phyloP scores from a whole-genome alignment of 2,888 invertebrate species.

The Thecophora atra region DNA sequence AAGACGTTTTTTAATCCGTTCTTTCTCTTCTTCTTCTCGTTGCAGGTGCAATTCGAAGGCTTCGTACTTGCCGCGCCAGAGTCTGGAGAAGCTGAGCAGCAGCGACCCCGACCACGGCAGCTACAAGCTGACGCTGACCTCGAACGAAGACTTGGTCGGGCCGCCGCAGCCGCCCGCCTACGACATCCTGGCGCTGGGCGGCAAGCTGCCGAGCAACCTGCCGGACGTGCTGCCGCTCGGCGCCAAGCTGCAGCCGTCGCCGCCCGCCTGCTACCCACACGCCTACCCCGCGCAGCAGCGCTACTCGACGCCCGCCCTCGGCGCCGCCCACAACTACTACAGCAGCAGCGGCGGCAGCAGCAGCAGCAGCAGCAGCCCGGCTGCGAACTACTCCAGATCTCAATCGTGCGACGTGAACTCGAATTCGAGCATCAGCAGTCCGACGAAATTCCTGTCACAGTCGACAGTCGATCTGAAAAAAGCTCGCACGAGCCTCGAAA shows the following conservation, averaged over 20 bases:
- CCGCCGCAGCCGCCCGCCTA: constrained; percentile 54
- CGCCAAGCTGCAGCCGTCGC: constrained; percentile 65
- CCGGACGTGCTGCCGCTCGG: constrained; percentile 71
- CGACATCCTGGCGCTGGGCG: constrained; percentile 50
- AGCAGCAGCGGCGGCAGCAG: constrained; percentile 46
- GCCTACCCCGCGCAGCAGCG: constrained; percentile 52
- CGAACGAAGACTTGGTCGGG: constrained; percentile 68
- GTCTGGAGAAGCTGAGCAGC: constrained; percentile 72
- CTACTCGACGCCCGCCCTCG: constrained; percentile 59
- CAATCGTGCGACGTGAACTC: constrained; percentile 61
- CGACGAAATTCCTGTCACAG: constrained; percentile 61
- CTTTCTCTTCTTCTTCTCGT: constrained; percentile 54
- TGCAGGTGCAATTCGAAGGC: constrained; percentile 83
- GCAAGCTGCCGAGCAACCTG: constrained; percentile 66
- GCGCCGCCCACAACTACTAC: constrained; percentile 46
- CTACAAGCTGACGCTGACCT: constrained; percentile 79
- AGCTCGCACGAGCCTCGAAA: constrained; percentile 61
- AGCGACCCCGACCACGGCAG: constrained; percentile 77
- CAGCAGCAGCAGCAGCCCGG: constrained; percentile 40
- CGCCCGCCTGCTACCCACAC: constrained; percentile 47
- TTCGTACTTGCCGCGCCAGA: constrained; percentile 77
- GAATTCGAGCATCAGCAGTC: constrained; percentile 52
- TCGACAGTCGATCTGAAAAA: constrained; percentile 65
- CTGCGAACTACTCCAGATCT: constrained; percentile 57
- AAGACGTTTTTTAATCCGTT: background rate